Evolutionary conservation across 2,888 invertebrate genomes (phyloP), one percentile per base, ranked within the genome.

Genomic region (Oxyteleia sp.): DNA sequence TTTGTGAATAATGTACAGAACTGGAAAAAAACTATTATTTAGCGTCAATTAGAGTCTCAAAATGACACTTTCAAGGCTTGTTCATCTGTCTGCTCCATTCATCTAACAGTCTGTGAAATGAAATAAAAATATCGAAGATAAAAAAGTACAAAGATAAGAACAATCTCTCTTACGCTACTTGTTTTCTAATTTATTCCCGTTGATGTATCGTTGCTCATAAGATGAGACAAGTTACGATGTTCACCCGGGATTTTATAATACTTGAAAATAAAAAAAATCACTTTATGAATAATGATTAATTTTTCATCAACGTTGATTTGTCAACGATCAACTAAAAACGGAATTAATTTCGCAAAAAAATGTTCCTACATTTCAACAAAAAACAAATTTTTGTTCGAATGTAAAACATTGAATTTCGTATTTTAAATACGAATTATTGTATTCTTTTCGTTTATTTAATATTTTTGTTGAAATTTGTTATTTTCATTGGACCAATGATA

Each of bases 1-100:
- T 72, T 82, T 68, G 68, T 15, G 51, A 49, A 51, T 43, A 76
- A 45, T 61, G 53, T 18, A 43, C 23, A 5, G 5, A 32, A 51
- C 47, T 78, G n/a, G n/a, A 86, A 89, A 89, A 91, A 92, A 90
- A 76, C 86, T 26, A 87, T 90, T 86, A 90, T 89, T 92, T 91
- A 91, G 90, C 90, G 86, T 87, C 86, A 87, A 89, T 91, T 90
- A 90, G 87, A 84, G 85, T 38, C 76, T 49, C 47, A 23, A 51
- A 47, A 59, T 32, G 69, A 66, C 69, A 51, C 15, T 43, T 29
- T 2, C 47, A 43, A 47, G 38, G 26, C 47, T 32, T 43, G 32
- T 49, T 64, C 15, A 49, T 51, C 15, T 51, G 8, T 15, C 16
- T 51, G 16, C 41, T 16, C 15, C 51, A 26, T 55, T 41, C 29